Evolutionary conservation across 2,113 vertebrate species (phyloP).

Genomic region (Vidua chalybeata): DNA sequence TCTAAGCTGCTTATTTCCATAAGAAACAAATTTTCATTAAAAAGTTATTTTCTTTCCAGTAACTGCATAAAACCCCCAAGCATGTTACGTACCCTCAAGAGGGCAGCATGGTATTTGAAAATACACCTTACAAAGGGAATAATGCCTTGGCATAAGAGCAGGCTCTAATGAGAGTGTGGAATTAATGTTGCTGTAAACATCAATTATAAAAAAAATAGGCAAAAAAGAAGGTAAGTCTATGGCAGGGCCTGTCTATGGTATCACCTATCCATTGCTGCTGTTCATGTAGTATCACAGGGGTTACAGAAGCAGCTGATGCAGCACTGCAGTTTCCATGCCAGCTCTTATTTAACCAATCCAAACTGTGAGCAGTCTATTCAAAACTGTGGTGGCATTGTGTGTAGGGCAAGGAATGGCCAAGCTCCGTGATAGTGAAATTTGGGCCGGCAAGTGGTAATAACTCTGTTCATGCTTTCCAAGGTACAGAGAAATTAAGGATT

Average conservation of each 20-base stretch:
- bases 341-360: neutral
- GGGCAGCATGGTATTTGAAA: constrained; percentile 59
- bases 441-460: neutral
- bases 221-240: neutral
- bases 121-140: neutral
- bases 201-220: neutral
- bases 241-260: neutral
- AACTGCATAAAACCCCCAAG: neutral
- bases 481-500: neutral
- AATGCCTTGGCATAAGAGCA: neutral
- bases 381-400: neutral
- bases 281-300: neutral
- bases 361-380: neutral
- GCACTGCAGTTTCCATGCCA: neutral
- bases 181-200: neutral
- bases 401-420: neutral
- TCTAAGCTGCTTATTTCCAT: neutral
- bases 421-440: neutral
- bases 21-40: neutral
- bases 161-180: neutral
- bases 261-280: neutral
- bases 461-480: neutral
- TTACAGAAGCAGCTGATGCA: neutral
- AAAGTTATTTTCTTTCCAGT: neutral
- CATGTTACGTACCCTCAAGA: constrained; percentile 5